phyloP scores from a whole-genome alignment of 2,797 vertebrate genomes.

The Neopelma chrysocephalum region DNA sequence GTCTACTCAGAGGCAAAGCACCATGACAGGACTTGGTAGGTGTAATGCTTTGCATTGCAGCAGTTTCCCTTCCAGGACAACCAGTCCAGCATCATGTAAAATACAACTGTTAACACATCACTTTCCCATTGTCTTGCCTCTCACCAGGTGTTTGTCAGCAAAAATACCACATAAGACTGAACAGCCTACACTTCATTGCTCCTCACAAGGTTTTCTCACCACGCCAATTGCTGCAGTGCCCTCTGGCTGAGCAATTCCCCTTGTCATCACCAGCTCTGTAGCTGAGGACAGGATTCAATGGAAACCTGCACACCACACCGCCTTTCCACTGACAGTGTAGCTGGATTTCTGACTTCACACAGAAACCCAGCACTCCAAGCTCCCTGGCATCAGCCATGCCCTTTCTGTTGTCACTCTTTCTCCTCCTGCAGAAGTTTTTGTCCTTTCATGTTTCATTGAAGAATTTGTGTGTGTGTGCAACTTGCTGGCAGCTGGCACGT shows the following conservation, averaged over 20 bases:
- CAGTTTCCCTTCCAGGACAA: not conserved
- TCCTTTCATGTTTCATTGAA: not conserved
- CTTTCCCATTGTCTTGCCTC: not conserved
- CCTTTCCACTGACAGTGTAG: not conserved
- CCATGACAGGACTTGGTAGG: not conserved
- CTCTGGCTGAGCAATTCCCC: not conserved
- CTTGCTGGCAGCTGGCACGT: not conserved
- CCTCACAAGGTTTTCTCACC: not conserved
- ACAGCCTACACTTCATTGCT: fast-evolving
- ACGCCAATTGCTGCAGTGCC: fast-evolving
- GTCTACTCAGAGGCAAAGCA: not conserved
- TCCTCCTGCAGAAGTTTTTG: not conserved
- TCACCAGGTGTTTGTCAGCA: not conserved
- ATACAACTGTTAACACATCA: not conserved
- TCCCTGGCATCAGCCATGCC: not conserved
- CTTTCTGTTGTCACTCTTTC: not conserved
- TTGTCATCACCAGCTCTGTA: not conserved
- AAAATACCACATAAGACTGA: not conserved
- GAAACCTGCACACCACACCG: fast-evolving
- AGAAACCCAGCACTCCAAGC: not conserved
- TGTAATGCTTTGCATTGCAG: not conserved
- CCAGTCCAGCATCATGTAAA: not conserved
- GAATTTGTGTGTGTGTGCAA: not conserved
- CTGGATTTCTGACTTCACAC: not conserved
- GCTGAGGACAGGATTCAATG: not conserved